A percentile compares a stretch with the other conserved stretches of the same genome.
phyloP scores from a whole-genome alignment of 2,888 invertebrate genomes.

The Epinotia nisella region DNA sequence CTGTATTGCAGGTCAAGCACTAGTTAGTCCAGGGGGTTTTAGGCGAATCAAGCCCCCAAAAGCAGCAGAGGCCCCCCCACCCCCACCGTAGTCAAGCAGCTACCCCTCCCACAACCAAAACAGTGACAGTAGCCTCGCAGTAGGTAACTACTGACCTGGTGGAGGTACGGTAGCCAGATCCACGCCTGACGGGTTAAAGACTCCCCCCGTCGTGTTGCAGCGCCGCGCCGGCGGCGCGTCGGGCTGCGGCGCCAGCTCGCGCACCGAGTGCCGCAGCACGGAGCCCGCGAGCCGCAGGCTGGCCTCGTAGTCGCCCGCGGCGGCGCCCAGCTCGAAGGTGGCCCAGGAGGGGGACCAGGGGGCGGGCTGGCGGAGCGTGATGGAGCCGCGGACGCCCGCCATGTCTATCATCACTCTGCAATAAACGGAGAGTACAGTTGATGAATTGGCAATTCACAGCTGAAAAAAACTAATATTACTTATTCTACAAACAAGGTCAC shows the following conservation, averaged over 20 bases:
- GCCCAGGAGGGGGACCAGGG: slow-evolving; percentile 93
- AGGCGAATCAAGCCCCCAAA: too few species aligned
- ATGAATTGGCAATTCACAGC: background rate
- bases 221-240: slow-evolving; percentile 62
- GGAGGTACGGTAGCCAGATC: slow-evolving; percentile 86
- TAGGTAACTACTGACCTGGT: slow-evolving; percentile 81
- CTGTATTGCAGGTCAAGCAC: too few species aligned
- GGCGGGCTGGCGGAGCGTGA: slow-evolving; percentile 91
- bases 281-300: slow-evolving; percentile 90
- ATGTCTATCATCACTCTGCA: slow-evolving; percentile 88
- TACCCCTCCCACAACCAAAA: too few species aligned
- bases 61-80: too few species aligned
- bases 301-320: slow-evolving; percentile 87
- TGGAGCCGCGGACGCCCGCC: slow-evolving; percentile 91
- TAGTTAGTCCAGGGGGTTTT: too few species aligned
- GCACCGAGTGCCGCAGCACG: slow-evolving; percentile 88
- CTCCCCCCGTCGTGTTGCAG: slow-evolving; percentile 89
- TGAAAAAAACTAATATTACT: too few species aligned
- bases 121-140: too few species aligned
- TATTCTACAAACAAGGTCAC: too few species aligned
- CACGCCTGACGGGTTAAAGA: slow-evolving; percentile 90
- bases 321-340: slow-evolving; percentile 88
- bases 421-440: background rate
- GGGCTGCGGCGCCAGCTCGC: slow-evolving; percentile 86
- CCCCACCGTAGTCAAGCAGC: too few species aligned